Base-by-base conservation (phyloP, 2,797 vertebrate species). In the Chelidonichthys spinosus region DNA sequence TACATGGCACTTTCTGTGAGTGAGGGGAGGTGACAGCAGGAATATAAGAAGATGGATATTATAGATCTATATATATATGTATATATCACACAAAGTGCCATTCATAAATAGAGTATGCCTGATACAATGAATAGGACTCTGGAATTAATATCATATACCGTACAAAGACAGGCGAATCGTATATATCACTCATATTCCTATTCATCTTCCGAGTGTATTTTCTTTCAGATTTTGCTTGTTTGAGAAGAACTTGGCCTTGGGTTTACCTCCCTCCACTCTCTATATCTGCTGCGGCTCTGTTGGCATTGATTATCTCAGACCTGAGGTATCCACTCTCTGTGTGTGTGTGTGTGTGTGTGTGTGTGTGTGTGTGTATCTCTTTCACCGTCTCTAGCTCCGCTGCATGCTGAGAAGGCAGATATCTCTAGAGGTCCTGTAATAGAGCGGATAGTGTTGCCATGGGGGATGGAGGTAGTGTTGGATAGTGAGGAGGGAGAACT, bases 281-380 rank as follows among this genome's bases (percentile, higher is more conserved):
- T 73, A 58, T 82, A 68, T 89, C 76, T 85, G 67, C 78, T 79
- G 74, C 68, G 75, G 78, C 85, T 89, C 79, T 82, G 76, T 84
- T 86, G 77, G 83, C 86, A 92, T 92, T 88, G 90, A 93, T 91
- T 91, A 89, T 90, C 85, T 88, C 81, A 71, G 69, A 83, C 80
- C 84, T 43, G 63, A 68, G 80, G 68, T 83, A 69, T 86, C 79
- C 63, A 54, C 14, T 74, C 73, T 65, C 72, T 77, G 62, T 82
- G 74, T 71, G 65, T 65, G 60, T 75, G 64, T 62, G 39, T 44
- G 17, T 44, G 59, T 50, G 17, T 58, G 46, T 50, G 64, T 52
- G 46, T 2, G 13, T 11, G 13, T 69, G 53, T 63, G 65, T 63
- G 56, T 73, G 59, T 76, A 70, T 87, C 72, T 78, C 71, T 82